Evolutionary conservation across 2,113 vertebrate genomes (phyloP).

Genomic region (Rhabdomys dilectus): DNA sequence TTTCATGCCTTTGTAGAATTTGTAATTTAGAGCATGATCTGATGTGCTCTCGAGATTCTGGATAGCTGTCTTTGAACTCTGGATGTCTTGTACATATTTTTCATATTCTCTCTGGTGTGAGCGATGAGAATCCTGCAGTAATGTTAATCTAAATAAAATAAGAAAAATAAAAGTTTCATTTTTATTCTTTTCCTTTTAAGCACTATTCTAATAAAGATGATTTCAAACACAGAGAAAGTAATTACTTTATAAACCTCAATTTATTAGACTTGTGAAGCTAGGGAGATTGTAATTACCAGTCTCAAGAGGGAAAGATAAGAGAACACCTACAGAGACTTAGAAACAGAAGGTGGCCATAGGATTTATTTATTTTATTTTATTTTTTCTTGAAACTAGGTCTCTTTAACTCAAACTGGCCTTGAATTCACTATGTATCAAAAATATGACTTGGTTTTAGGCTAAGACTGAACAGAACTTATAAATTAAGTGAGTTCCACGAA

Average conservation of each 20-base stretch:
- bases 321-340: background rate
- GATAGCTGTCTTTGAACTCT: slow-evolving; percentile 87
- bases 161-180: slow-evolving; percentile 46
- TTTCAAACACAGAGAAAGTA: slow-evolving; percentile 32
- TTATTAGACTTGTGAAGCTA: background rate
- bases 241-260: background rate
- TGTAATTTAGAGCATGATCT: slow-evolving; percentile 87
- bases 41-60: slow-evolving; percentile 90
- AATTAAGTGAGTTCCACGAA: background rate
- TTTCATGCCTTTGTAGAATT: slow-evolving; percentile 93
- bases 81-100: slow-evolving; percentile 89
- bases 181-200: slow-evolving; percentile 28
- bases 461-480: background rate
- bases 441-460: background rate
- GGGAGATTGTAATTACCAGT: background rate
- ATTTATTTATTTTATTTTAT: background rate
- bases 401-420: background rate
- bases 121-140: slow-evolving; percentile 91
- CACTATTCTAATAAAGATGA: background rate
- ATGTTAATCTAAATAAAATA: slow-evolving; percentile 86
- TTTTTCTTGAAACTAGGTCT: background rate
- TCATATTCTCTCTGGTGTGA: slow-evolving; percentile 92
- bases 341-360: background rate
- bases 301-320: background rate
- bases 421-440: background rate